Base-by-base conservation (phyloP, 2,888 invertebrate species). In the Torymus tubicola region DNA sequence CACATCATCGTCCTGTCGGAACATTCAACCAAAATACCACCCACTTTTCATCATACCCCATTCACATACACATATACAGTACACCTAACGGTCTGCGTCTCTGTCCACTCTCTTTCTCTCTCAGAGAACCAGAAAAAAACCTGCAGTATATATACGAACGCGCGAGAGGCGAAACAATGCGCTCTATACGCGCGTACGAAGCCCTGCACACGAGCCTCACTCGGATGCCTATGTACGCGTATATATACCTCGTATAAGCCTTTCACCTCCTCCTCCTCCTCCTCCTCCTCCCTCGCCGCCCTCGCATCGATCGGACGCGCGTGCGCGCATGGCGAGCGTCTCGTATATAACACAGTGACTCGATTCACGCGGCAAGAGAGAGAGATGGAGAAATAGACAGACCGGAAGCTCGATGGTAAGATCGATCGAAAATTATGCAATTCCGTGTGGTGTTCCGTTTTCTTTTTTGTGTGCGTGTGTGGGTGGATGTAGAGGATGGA, bases 311-410 rank as follows among this genome's bases (percentile, higher is more conserved):
- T 78, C 61, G 78, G 5, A n/a, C 16, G 70, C 11, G 55, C 42
- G 61, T n/a, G 5, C n/a, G 53, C 70, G 52, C n/a, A 31, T 42
- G 10, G 42, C 8, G 42, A 5, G 60, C 21, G 21, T 21, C 21
- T 31, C 57, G 61, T 55, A 24, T 58, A 11, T 72, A 78, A 78
- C 70, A 72, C 72, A 58, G 72, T 72, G 64, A 78, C 72, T 78
- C 65, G 57, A 67, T 71, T 53, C 24, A 64, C 61, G 42, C 21
- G 52, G 64, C 13, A 18, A 64, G n/a, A 50, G 12, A 11, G 5
- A 13, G 53, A 5, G 21, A 21, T 1, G 2, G 21, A 21, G 21
- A 21, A 2, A 21, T 21, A 21, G 1, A 21, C 21, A 8, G 11
- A 21, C 68, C 68, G 68, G 68, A 68, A 69, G 16, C 71, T 18